Evolutionary conservation across 2,888 invertebrate species (phyloP).

Genomic region (Perithous albicinctus): DNA sequence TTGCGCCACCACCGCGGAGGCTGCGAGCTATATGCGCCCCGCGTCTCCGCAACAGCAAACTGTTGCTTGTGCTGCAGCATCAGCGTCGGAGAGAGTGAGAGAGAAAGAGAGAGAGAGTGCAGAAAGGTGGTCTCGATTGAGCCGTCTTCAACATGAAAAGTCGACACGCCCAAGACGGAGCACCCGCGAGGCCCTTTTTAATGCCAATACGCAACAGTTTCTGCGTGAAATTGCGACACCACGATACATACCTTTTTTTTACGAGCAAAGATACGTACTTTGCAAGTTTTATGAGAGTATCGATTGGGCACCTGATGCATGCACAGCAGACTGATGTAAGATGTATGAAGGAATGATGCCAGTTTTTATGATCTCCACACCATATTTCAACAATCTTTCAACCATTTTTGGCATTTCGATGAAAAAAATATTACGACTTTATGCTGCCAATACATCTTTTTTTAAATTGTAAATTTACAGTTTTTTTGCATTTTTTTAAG

Average conservation of each 20-base stretch:
- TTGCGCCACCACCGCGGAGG: constrained; percentile 48
- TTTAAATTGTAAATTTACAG: too few relatives aligned
- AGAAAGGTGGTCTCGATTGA: constrained; percentile 61
- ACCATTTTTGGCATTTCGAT: neutral
- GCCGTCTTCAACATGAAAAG: constrained; percentile 64
- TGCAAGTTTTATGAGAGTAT: neutral
- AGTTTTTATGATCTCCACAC: neutral
- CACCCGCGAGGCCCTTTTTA: constrained; percentile 45
- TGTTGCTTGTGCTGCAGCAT: constrained; percentile 17
- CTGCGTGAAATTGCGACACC: constrained; percentile 17
- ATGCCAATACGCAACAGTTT: constrained; percentile 46
- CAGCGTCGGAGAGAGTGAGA: too few relatives aligned
- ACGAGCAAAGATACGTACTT: constrained; percentile 14
- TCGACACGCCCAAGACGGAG: constrained; percentile 63
- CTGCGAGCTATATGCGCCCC: constrained; percentile 1
- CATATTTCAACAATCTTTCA: neutral
- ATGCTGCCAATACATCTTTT: too few relatives aligned
- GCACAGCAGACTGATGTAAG: neutral
- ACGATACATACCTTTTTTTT: constrained; percentile 1
- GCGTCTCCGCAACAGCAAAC: constrained; percentile 12
- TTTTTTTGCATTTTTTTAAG: too few relatives aligned
- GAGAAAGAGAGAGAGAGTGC: too few relatives aligned
- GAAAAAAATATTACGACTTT: neutral
- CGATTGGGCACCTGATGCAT: constrained; percentile 24
- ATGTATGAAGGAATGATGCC: neutral